phyloP scores from a whole-genome alignment of 2,888 invertebrate genomes.

The Brachylomia viminalis region DNA sequence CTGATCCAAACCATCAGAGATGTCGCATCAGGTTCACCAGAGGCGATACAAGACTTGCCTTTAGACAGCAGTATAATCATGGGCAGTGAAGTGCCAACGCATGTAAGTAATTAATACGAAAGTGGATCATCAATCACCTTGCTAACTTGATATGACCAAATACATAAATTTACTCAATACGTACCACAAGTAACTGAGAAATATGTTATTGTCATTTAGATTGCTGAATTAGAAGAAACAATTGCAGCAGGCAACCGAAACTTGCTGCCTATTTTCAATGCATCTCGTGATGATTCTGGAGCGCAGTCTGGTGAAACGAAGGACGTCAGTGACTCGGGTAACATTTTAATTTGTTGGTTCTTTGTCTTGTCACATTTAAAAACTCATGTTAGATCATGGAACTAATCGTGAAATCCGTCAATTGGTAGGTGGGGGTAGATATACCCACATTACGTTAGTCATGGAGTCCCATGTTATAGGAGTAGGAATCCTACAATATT shows the following conservation, averaged over 20 bases:
- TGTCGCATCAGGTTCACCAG: conserved; percentile 78
- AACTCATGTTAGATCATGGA: background rate
- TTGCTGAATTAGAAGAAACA: conserved; percentile 85
- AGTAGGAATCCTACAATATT: too few relatives aligned
- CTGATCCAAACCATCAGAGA: conserved; percentile 85
- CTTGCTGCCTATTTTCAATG: conserved; percentile 92
- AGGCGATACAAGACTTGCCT: conserved; percentile 84
- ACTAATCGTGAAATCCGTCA: background rate
- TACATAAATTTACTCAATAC: background rate
- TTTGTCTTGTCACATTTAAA: background rate
- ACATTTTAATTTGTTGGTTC: conserved; percentile 45
- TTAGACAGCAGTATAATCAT: conserved; percentile 77
- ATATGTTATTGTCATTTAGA: conserved; percentile 69
- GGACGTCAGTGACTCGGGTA: conserved; percentile 83
- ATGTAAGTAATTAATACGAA: conserved; percentile 75
- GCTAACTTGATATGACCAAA: background rate
- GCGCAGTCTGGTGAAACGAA: conserved; percentile 71
- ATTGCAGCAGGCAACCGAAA: conserved; percentile 92
- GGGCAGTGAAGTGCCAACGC: conserved; percentile 81
- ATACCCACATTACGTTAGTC: background rate
- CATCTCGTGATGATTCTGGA: conserved; percentile 75
- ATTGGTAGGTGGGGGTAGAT: background rate
- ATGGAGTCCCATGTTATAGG: background rate
- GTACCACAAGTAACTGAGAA: background rate
- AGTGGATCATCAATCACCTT: background rate